Conservation (phyloP, 2,113 vertebrate species). For the Notarius lentiginosus region DNA sequence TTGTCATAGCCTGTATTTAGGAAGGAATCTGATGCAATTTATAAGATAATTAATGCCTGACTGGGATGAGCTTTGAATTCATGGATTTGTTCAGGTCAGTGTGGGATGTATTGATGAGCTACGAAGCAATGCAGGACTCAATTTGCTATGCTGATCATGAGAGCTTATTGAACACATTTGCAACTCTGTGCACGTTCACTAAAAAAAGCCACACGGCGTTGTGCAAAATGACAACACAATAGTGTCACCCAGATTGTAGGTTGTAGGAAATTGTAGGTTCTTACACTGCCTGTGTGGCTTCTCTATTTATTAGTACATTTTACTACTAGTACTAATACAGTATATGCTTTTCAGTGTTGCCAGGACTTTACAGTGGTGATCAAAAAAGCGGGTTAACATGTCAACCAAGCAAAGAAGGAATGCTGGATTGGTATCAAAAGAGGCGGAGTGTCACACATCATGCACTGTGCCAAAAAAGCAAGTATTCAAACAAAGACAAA, state of each 20-base stretch:
- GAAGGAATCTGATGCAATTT: slow-evolving; percentile 59
- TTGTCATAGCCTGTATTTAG: slow-evolving; percentile 33
- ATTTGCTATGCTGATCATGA: slow-evolving; percentile 51
- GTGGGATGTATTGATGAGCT: slow-evolving; percentile 62
- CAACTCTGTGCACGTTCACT: not conserved
- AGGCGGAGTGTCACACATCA: not conserved
- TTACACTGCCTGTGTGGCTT: not conserved
- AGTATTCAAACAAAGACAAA: slow-evolving; percentile 14
- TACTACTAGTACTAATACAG: not conserved
- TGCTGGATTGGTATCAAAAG: slow-evolving; percentile 27
- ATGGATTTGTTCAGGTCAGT: slow-evolving; percentile 65
- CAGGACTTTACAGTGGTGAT: not conserved
- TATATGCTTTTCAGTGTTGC: not conserved
- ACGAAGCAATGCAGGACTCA: slow-evolving; percentile 55
- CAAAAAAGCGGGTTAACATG: not conserved
- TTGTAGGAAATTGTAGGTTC: not conserved
- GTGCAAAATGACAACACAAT: not conserved
- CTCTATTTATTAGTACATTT: not conserved
- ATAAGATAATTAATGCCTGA: slow-evolving; percentile 73
- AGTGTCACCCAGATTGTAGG: not conserved
- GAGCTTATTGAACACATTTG: slow-evolving; percentile 65
- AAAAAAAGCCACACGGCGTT: not conserved
- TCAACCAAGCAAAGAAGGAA: slow-evolving; percentile 7
- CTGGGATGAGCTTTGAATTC: slow-evolving; percentile 71
- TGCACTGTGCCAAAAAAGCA: slow-evolving; percentile 15